These are phyloP conservation scores for Hipparchia sbordonii DNA, from an alignment of 2,888 invertebrate species.

Conservation along the genomic window DNA sequence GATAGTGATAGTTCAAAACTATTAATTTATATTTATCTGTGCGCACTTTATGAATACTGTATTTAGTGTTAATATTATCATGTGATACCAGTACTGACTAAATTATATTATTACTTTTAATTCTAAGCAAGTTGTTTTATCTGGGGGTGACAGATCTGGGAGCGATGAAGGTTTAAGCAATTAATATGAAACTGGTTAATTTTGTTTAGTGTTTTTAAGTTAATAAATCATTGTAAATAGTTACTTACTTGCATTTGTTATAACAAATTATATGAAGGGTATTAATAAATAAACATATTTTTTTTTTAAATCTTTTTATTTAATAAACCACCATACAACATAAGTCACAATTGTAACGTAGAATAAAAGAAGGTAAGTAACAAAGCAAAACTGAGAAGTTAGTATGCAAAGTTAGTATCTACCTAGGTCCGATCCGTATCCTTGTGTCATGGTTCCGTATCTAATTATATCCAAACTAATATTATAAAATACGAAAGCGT, in stretches of 20 bases:
- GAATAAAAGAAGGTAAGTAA: background rate
- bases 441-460: no score
- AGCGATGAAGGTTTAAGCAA: conserved; percentile 45
- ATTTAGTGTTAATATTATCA: conserved; percentile 50
- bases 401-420: no score
- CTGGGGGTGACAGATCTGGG: conserved; percentile 59
- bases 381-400: no score
- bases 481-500: no score
- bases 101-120: conserved; percentile 58
- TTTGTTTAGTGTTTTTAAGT: background rate
- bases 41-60: conserved; percentile 37
- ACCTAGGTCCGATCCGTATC: no score
- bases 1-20: background rate
- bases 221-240: conserved; percentile 6
- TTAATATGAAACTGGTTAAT: conserved; percentile 17
- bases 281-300: background rate
- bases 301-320: background rate
- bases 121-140: conserved; percentile 52
- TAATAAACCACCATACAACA: conserved; percentile 7
- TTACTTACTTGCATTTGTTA: conserved; percentile 9
- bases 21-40: background rate
- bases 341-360: conserved; percentile 45
- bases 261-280: background rate
- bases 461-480: no score
- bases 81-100: conserved; percentile 64